These are phyloP conservation scores for Colaptes auratus DNA, from an alignment of 2,113 vertebrate species.

Conservation along the genomic window DNA sequence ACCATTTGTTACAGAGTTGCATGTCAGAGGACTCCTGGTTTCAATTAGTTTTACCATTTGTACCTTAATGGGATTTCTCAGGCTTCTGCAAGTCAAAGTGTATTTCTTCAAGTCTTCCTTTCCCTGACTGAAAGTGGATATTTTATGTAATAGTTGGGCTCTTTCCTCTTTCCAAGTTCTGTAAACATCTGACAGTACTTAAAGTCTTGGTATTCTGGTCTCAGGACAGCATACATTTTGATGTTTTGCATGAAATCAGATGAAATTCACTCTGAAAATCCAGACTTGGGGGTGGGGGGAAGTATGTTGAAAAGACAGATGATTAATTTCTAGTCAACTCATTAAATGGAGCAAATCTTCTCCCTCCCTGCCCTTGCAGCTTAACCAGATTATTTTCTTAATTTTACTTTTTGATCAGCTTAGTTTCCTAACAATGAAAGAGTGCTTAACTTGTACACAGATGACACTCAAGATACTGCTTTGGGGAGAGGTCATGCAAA, in stretches of 20 bases:
- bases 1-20: slow-evolving; percentile 45
- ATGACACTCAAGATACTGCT: not conserved
- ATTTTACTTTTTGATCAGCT: not conserved
- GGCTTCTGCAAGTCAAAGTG: slow-evolving; percentile 68
- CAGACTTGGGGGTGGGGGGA: not conserved
- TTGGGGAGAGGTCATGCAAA: not conserved
- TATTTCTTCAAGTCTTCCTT: slow-evolving; percentile 71
- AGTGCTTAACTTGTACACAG: not conserved
- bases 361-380: not conserved
- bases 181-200: slow-evolving; percentile 77
- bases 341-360: not conserved
- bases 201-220: slow-evolving; percentile 21
- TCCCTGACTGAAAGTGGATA: slow-evolving; percentile 35
- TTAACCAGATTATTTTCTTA: not conserved
- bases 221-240: not conserved
- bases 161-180: slow-evolving; percentile 66
- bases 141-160: slow-evolving; percentile 46
- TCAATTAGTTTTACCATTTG: not conserved
- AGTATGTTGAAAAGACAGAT: not conserved
- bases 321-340: not conserved
- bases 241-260: not conserved
- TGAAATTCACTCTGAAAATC: not conserved
- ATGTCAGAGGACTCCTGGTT: slow-evolving; percentile 17
- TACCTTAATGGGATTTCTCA: slow-evolving; percentile 76
- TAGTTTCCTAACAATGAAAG: not conserved